phyloP scores from a whole-genome alignment of 2,888 invertebrate genomes.

The Harpagoxenus sublaevis region DNA sequence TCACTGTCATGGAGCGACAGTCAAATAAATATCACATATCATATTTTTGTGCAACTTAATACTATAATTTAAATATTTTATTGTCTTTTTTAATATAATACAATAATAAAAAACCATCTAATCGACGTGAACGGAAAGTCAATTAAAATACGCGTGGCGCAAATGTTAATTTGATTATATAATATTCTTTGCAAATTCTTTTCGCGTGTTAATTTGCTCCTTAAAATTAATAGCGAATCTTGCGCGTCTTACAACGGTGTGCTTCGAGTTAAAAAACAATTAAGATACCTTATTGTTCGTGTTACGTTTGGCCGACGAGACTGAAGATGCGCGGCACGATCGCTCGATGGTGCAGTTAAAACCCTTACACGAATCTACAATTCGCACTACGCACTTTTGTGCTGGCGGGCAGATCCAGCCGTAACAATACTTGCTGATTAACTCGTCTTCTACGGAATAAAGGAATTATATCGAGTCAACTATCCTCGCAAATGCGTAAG shows the following conservation, averaged over 20 bases:
- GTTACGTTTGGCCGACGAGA: background rate
- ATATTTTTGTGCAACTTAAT: background rate
- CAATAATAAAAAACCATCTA: background rate
- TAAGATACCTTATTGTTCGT: background rate
- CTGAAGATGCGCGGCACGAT: slow-evolving; percentile 67
- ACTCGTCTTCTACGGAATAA: slow-evolving; percentile 65
- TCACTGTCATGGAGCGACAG: background rate
- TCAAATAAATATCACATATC: background rate
- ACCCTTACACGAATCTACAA: slow-evolving; percentile 66
- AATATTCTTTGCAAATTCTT: background rate
- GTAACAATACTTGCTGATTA: slow-evolving; percentile 72
- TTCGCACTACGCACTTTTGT: slow-evolving; percentile 72
- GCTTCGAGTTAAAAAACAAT: background rate
- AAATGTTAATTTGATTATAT: background rate
- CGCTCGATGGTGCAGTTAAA: slow-evolving; percentile 73
- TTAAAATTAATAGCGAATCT: background rate
- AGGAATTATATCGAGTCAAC: background rate
- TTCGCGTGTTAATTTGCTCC: background rate
- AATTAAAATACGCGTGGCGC: background rate
- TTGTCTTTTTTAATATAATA: background rate
- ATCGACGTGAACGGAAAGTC: background rate
- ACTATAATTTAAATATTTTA: background rate
- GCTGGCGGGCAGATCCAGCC: slow-evolving; percentile 81
- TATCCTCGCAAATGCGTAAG: background rate
- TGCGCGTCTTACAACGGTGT: too few relatives aligned